Evolutionary conservation across 2,797 vertebrate genomes (phyloP).

Genomic region (Catamblyrhynchus diadema): DNA sequence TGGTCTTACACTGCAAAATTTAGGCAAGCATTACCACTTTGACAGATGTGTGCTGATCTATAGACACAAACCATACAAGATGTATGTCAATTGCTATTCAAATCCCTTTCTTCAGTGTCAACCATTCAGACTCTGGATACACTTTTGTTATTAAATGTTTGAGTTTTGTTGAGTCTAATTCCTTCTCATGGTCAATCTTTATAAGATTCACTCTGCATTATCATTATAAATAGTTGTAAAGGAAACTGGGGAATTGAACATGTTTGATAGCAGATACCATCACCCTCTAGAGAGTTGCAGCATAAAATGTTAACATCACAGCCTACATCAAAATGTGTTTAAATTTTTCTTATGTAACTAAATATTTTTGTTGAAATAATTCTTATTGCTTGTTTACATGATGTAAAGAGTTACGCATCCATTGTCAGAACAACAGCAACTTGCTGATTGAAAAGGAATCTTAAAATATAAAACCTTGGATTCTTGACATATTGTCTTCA

Average conservation of each 20-base stretch:
- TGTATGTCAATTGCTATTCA: neutral
- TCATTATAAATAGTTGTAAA: neutral
- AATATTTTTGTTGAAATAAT: neutral
- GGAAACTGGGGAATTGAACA: neutral
- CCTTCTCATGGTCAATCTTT: neutral
- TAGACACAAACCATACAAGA: neutral
- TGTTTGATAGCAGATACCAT: neutral
- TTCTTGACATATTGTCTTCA: neutral
- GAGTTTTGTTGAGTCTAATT: neutral
- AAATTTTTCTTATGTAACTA: neutral
- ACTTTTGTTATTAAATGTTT: neutral
- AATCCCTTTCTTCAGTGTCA: neutral
- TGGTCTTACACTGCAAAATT: neutral
- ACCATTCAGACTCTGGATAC: neutral
- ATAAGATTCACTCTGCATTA: neutral
- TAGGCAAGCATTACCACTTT: neutral
- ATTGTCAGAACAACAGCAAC: neutral
- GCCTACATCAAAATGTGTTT: neutral
- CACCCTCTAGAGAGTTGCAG: neutral
- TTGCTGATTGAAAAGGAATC: neutral
- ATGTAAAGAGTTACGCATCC: neutral
- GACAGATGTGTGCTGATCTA: neutral
- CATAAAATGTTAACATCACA: neutral
- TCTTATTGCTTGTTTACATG: neutral
- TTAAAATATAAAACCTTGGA: neutral